phyloP scores from a whole-genome alignment of 2,888 invertebrate species.

The Heliconius cydno region DNA sequence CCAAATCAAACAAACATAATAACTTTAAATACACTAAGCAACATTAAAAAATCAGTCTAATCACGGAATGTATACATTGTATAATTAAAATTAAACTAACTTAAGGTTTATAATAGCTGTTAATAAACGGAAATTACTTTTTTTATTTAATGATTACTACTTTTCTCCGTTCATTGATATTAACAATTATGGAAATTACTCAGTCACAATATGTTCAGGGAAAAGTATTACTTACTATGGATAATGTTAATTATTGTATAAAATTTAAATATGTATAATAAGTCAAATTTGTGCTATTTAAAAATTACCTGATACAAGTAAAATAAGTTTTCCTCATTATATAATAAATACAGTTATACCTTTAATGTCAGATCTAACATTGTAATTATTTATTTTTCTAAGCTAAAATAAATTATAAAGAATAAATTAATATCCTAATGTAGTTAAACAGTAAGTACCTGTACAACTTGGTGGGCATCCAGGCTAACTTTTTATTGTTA shows the following conservation, averaged over 20 bases:
- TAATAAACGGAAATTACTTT: neutral
- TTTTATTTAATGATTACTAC: neutral
- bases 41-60: slow-evolving; percentile 39
- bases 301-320: neutral
- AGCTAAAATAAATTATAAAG: slow-evolving; percentile 29
- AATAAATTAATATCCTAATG: slow-evolving; percentile 27
- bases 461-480: slow-evolving; percentile 37
- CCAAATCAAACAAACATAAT: neutral
- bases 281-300: neutral
- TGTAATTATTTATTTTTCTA: slow-evolving; percentile 2
- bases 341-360: neutral
- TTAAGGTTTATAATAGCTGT: neutral
- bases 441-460: slow-evolving; percentile 32
- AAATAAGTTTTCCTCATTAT: neutral
- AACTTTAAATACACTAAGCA: slow-evolving; percentile 18
- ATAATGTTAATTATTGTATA: neutral
- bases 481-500: slow-evolving; percentile 10
- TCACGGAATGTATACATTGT: slow-evolving; percentile 38
- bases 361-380: neutral
- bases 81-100: slow-evolving; percentile 11
- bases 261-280: neutral
- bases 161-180: neutral
- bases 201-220: neutral
- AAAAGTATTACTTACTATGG: neutral
- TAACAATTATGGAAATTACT: neutral